phyloP scores from a whole-genome alignment of 2,113 vertebrate species.

The Colinus virginianus region DNA sequence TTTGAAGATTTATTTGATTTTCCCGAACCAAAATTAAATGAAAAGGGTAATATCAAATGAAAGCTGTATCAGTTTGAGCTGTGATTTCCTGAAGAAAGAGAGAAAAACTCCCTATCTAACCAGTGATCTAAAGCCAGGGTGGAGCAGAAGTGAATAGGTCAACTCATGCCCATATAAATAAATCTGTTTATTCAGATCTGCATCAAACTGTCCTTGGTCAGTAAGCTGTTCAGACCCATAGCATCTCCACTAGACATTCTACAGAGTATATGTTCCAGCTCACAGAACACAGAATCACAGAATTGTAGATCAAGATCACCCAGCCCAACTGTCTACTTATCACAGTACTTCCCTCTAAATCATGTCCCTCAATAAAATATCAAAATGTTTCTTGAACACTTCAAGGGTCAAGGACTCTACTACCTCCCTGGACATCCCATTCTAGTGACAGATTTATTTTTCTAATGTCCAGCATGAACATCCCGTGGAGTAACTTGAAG shows the following conservation, averaged over 20 bases:
- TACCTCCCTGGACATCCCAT: too few species aligned
- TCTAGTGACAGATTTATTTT: too few species aligned
- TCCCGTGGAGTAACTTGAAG: too few species aligned
- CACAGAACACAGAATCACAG: too few species aligned
- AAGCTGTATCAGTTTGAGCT: neutral
- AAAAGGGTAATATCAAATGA: neutral
- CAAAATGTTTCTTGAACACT: too few species aligned
- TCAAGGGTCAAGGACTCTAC: too few species aligned
- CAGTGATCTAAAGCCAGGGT: neutral
- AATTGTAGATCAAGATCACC: too few species aligned
- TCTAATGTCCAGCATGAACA: too few species aligned
- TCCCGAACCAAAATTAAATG: neutral
- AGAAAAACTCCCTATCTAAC: neutral
- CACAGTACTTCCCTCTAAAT: too few species aligned
- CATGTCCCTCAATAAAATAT: too few species aligned
- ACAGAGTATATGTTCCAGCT: accelerated
- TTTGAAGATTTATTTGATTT: neutral
- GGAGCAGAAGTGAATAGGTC: accelerated
- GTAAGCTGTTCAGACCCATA: neutral
- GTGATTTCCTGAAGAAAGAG: neutral
- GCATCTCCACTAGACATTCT: neutral
- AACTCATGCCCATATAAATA: neutral
- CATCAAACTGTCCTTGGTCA: neutral
- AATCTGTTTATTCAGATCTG: neutral
- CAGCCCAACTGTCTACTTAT: too few species aligned